Base-by-base conservation (phyloP, 2,113 vertebrate species). In the Motacilla alba region DNA sequence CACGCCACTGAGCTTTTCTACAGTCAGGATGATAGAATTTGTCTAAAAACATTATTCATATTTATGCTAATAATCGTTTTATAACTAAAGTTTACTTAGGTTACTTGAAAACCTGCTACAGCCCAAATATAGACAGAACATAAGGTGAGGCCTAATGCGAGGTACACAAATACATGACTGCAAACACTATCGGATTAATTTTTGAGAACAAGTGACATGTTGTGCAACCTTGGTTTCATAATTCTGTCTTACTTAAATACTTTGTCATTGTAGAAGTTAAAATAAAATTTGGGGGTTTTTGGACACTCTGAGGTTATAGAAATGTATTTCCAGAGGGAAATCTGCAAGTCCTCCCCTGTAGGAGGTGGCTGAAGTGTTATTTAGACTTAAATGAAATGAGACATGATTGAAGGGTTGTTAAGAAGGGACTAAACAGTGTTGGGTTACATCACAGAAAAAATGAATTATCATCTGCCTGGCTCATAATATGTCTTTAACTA, bases 361-460 rank as follows among this genome's bases (percentile, higher is more conserved):
- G 94, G 93, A 97, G 94, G 94, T 87, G 69, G 94, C 83, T 97
- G 89, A 92, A 90, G 86, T 93, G 91, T 93, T 96, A 87, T 85
- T 88, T 86, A 87, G 80, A 77, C 70, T 86, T 90, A 94, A 93
- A 95, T 77, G 33, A 78, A 94, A 94, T 63, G 44, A 92, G 69
- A 75, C 35, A 92, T 94, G 89, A 93, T 92, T 96, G 95, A 97
- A 96, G 66, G 91, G 87, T 95, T 97, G 94, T 93, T 97, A 97
- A 91, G 93, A 92, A 83, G 60, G 67, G 75, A 80, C 85, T 91
- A 77, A 94, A 87, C 13, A 85, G 87, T 86, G 75, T 88, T 94
- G 75, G 12, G 75, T 77, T 94, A 89, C 53, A 94, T 92, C 87
- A 95, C 41, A 79, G 93, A 91, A 79, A 84, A 94, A 72, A 88